Conservation (phyloP, 2,113 vertebrate species). For the Chelonoidis abingdonii region DNA sequence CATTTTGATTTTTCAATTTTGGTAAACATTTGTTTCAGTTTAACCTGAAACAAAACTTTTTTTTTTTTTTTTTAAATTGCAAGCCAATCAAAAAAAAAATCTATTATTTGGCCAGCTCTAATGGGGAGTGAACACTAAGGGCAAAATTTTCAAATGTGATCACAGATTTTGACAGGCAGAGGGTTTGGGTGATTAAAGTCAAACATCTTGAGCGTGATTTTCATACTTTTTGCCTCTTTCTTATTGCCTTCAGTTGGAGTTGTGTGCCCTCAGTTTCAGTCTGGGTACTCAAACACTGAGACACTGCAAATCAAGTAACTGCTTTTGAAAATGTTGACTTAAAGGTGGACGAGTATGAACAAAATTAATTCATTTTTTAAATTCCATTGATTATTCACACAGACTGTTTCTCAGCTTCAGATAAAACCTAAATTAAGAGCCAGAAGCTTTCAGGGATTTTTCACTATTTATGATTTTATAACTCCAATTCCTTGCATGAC, state of each 20-base stretch:
- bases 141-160: background rate
- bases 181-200: background rate
- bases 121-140: background rate
- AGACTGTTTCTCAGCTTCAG: background rate
- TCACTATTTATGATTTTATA: background rate
- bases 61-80: background rate
- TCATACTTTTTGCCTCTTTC: background rate
- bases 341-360: background rate
- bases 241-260: background rate
- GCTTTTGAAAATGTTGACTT: background rate
- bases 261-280: background rate
- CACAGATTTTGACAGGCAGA: background rate
- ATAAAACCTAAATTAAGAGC: conserved; percentile 16
- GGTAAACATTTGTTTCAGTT: background rate
- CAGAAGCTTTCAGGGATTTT: background rate
- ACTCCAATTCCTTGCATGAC: background rate
- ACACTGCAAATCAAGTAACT: background rate
- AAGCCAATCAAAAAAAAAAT: background rate
- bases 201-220: background rate
- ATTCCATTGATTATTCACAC: background rate
- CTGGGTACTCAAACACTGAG: background rate
- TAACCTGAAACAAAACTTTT: background rate
- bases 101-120: background rate
- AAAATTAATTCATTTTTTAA: background rate
- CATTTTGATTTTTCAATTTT: background rate